Percentiles rank a stretch among this genome's conserved stretches.
Evolutionary conservation across 2,888 invertebrate genomes (phyloP).

Genomic region (Drosophila paucipuncta): DNA sequence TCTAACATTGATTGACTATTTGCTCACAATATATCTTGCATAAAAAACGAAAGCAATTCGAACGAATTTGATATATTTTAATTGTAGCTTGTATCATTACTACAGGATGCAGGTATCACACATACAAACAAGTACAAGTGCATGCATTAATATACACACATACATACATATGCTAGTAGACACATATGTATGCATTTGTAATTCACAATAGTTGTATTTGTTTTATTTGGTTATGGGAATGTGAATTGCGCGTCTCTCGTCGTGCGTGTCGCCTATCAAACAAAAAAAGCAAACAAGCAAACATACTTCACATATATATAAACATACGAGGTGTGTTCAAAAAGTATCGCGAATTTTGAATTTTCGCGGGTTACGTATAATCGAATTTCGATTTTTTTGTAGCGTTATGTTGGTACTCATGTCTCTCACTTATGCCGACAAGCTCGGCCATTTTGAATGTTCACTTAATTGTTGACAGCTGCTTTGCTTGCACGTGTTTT

Average conservation of each 20-base stretch:
- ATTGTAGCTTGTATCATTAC: not conserved
- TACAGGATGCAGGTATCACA: not conserved
- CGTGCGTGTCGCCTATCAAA: slow-evolving; percentile 34
- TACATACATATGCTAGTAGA: not conserved
- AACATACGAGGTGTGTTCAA: not conserved
- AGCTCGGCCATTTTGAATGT: too few species aligned
- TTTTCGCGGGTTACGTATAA: too few species aligned
- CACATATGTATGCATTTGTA: not conserved
- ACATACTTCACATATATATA: not conserved
- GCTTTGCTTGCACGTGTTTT: too few species aligned
- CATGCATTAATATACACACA: too few species aligned
- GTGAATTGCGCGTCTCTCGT: slow-evolving; percentile 21
- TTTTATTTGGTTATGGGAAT: slow-evolving; percentile 18
- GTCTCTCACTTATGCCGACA: too few species aligned
- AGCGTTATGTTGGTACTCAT: too few species aligned
- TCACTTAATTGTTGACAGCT: too few species aligned
- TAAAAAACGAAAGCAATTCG: too few species aligned
- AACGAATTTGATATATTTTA: not conserved
- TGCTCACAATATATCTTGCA: too few species aligned
- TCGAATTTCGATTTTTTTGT: too few species aligned
- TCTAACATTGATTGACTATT: not conserved
- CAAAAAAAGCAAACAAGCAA: not conserved
- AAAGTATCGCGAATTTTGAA: too few species aligned
- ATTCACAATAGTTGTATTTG: slow-evolving; percentile 24
- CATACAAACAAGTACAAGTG: not conserved